Evolutionary conservation across 2,113 vertebrate species (phyloP).

Genomic region (Baryphthengus martii): DNA sequence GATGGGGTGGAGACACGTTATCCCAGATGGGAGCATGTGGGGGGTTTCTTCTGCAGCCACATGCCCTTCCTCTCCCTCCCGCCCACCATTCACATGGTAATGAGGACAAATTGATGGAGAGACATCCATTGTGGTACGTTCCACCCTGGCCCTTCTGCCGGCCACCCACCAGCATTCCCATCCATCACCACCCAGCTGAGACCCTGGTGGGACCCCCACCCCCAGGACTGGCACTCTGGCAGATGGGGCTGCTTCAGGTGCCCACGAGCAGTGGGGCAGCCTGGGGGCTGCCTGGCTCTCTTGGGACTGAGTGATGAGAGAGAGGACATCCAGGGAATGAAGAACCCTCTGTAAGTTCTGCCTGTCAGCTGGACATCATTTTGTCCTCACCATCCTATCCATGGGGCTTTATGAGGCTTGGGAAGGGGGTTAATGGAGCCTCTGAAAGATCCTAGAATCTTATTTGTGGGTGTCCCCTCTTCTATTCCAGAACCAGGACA

Average conservation of each 20-base stretch:
- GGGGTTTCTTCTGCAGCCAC: background rate
- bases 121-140: constrained; percentile 40
- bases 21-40: constrained; percentile 58
- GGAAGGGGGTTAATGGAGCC: background rate
- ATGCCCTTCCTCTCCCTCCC: constrained; percentile 40
- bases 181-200: constrained; percentile 23
- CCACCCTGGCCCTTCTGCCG: constrained; percentile 31
- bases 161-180: constrained; percentile 57
- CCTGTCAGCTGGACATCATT: background rate
- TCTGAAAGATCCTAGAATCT: background rate
- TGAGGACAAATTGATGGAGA: constrained; percentile 54
- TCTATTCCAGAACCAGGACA: background rate
- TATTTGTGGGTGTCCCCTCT: background rate
- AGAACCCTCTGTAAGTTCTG: rapidly evolving
- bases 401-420: background rate
- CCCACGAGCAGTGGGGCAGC: background rate
- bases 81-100: constrained; percentile 58
- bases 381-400: background rate
- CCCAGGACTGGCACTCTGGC: background rate
- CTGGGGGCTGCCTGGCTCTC: background rate
- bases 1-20: background rate
- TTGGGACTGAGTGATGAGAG: background rate
- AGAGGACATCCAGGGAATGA: background rate
- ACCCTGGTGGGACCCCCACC: background rate
- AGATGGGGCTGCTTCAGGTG: background rate